A percentile compares a stretch with the other conserved stretches of the same genome.
Evolutionary conservation across 2,888 invertebrate species (phyloP).

Genomic region (Deilephila elpenor): DNA sequence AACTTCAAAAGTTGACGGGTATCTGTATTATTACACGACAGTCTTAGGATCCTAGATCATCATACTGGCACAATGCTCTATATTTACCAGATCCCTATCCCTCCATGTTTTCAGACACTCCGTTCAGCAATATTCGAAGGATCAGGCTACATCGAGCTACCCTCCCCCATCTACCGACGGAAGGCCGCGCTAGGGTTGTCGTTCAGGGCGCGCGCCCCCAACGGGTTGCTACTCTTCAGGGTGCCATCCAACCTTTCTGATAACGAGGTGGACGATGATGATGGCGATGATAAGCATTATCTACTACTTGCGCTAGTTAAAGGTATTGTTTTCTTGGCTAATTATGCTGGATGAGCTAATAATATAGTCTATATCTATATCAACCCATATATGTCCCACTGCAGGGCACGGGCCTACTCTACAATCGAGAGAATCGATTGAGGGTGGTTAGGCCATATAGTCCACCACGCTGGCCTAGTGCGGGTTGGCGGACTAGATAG

Average conservation of each 20-base stretch:
- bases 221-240: slow-evolving; percentile 89
- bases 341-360: background rate
- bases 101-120: slow-evolving; percentile 74
- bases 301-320: slow-evolving; percentile 61
- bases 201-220: slow-evolving; percentile 88
- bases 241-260: slow-evolving; percentile 71
- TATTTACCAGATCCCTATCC: background rate
- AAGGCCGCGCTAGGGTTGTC: slow-evolving; percentile 90
- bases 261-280: slow-evolving; percentile 63
- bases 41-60: too few relatives aligned
- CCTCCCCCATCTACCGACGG: slow-evolving; percentile 88
- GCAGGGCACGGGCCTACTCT: too few relatives aligned
- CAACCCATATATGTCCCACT: too few relatives aligned
- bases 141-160: slow-evolving; percentile 90
- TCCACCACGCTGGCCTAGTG: too few relatives aligned
- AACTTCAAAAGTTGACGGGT: too few relatives aligned
- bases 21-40: too few relatives aligned
- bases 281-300: slow-evolving; percentile 67
- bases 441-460: too few relatives aligned
- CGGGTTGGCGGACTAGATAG: too few relatives aligned
- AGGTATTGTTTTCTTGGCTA: slow-evolving; percentile 50
- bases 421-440: too few relatives aligned
- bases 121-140: slow-evolving; percentile 91
- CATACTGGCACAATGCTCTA: background rate
- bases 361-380: too few relatives aligned